phyloP scores from a whole-genome alignment of 2,797 vertebrate genomes.

The Paratrypauchen microcephalus region DNA sequence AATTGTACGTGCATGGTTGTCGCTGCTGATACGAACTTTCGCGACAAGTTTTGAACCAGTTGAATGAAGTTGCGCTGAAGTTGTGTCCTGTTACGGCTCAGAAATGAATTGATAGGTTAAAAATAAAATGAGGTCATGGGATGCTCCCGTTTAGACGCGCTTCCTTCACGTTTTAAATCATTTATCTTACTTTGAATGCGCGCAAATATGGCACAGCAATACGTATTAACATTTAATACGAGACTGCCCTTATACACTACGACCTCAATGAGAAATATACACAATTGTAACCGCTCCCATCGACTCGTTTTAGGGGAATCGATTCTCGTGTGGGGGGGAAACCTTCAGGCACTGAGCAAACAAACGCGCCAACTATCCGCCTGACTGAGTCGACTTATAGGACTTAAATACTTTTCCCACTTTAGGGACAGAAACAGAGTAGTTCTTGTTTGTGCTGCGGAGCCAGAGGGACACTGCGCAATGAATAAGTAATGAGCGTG shows the following conservation, averaged over 20 bases:
- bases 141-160: slow-evolving; percentile 15
- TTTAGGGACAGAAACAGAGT: not conserved
- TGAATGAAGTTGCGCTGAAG: slow-evolving; percentile 18
- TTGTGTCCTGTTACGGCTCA: not conserved
- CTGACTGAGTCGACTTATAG: not conserved
- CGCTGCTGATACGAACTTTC: not conserved
- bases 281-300: not conserved
- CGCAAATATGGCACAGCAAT: slow-evolving; percentile 5
- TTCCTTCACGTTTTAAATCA: slow-evolving; percentile 34
- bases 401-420: slow-evolving; percentile 1
- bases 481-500: slow-evolving; percentile 5
- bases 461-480: slow-evolving; percentile 5
- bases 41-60: slow-evolving; percentile 32
- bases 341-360: slow-evolving; percentile 8
- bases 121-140: slow-evolving; percentile 18
- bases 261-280: not conserved
- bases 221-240: slow-evolving; percentile 42
- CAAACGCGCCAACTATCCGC: slow-evolving; percentile 3
- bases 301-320: not conserved
- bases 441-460: not conserved
- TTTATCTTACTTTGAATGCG: slow-evolving; percentile 32
- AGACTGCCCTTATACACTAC: not conserved
- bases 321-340: not conserved
- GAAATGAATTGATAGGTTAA: not conserved
- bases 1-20: not conserved